A percentile compares a stretch with the other conserved stretches of the same genome.
Conservation (phyloP, 2,888 invertebrate species). For the Onchidella celtica region DNA sequence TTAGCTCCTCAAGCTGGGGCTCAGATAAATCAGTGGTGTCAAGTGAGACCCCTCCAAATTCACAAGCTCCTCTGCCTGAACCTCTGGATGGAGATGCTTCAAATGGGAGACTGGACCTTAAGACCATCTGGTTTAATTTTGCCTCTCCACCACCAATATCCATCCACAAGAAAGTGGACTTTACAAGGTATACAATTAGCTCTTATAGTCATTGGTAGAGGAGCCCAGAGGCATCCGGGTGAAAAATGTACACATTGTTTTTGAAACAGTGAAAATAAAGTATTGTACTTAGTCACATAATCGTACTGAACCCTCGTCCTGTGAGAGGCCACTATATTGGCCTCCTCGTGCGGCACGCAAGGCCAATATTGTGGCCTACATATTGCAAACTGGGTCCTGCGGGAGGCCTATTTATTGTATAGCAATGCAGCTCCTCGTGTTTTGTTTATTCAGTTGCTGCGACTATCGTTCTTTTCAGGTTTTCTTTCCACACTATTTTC, state of each 20-base stretch:
- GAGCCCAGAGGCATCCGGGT: neutral
- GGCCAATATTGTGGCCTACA: no score
- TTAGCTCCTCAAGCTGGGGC: conserved; percentile 63
- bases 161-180: conserved; percentile 95
- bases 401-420: no score
- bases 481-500: no score
- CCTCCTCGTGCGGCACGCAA: no score
- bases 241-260: neutral
- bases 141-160: conserved; percentile 97
- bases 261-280: neutral
- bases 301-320: no score
- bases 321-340: no score
- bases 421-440: no score
- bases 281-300: no score
- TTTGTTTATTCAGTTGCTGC: no score
- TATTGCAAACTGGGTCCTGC: no score
- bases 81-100: conserved; percentile 81
- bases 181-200: conserved; percentile 85
- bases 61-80: conserved; percentile 46
- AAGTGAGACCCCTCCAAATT: conserved; percentile 45
- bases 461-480: no score
- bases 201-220: neutral
- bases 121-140: conserved; percentile 97
- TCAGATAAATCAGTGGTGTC: conserved; percentile 43
- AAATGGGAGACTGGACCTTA: conserved; percentile 92